Evolutionary conservation across 92 coral and sea anemone species (phyloP), one percentile per base, ranked within the genome.

Genomic region (Heliopora coerulea): DNA sequence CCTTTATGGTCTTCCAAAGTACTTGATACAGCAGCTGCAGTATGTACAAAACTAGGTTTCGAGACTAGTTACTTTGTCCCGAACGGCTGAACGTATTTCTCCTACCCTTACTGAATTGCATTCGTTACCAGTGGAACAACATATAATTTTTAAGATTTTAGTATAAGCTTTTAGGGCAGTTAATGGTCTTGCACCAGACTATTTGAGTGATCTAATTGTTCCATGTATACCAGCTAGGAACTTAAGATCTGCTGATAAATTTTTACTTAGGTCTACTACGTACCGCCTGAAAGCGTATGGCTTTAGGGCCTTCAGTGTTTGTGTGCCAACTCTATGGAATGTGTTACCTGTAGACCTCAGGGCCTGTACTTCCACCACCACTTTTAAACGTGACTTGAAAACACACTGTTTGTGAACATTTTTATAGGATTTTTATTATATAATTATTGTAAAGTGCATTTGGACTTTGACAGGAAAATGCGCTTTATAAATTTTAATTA

Each of bases 391-490:
- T n/a, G n/a, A n/a, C n/a, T n/a, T n/a, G 59, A 52, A 52, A 52
- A 52, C 59, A 52, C 27, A 52, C 20, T 52, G 20, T 52, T 18
- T 18, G 59, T 5, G 17, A 23, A 18, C 17, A 52, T 52, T 3
- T 52, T 23, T 37, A 37, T 37, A 37, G 42, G 42, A 37, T 60
- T 29, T 39, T 14, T 27, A 19, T 18, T 27, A 9, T 10, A 60
- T 18, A 60, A 31, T 60, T 60, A 37, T 12, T 37, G 42, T 37
- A 37, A 37, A 37, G 42, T 12, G 42, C 42, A 37, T 37, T 37
- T 37, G 42, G 42, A 37, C 6, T 62, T 42, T 57, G 46, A 62
- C 80, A 74, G 27, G 73, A 77, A 27, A 77, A 77, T 46, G 73
- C 60, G 48, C 77, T 48, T 5, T 37, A 37, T 37, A 37, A 37